Conservation (phyloP, 2,113 vertebrate genomes). For the Columba janthina region DNA sequence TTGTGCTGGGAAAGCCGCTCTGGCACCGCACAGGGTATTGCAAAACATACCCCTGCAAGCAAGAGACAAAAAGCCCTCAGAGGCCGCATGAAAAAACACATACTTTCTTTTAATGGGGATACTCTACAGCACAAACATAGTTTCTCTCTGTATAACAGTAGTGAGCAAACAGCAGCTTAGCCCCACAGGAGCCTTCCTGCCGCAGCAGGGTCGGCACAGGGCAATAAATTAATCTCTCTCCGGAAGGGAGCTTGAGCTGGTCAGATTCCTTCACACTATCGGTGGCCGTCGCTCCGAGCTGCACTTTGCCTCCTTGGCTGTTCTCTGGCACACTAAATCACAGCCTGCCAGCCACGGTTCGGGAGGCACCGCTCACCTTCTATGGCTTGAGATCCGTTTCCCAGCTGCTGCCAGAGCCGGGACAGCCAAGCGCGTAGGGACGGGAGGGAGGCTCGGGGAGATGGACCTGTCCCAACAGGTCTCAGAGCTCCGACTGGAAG, state of each 20-base stretch:
- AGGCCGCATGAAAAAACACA: background rate
- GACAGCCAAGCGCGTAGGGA: background rate
- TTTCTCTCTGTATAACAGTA: background rate
- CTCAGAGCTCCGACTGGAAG: slow-evolving; percentile 39
- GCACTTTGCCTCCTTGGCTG: background rate
- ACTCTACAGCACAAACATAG: background rate
- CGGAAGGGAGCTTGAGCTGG: background rate
- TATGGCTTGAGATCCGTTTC: fast-evolving
- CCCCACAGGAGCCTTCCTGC: background rate
- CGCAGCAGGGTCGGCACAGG: background rate
- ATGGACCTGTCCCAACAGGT: background rate
- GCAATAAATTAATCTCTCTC: background rate
- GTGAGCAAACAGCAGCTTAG: background rate
- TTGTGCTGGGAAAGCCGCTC: background rate
- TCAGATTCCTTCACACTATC: background rate
- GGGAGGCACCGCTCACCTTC: background rate
- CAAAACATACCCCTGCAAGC: fast-evolving
- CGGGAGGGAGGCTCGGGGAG: background rate
- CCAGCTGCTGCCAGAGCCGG: background rate
- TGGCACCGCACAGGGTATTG: fast-evolving
- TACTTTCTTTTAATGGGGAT: background rate
- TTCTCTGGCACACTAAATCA: fast-evolving
- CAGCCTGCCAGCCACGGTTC: background rate
- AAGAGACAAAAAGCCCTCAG: background rate
- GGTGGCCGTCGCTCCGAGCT: fast-evolving